Conservation (phyloP, 2,797 vertebrate genomes). For the Macropus fuliginosus region DNA sequence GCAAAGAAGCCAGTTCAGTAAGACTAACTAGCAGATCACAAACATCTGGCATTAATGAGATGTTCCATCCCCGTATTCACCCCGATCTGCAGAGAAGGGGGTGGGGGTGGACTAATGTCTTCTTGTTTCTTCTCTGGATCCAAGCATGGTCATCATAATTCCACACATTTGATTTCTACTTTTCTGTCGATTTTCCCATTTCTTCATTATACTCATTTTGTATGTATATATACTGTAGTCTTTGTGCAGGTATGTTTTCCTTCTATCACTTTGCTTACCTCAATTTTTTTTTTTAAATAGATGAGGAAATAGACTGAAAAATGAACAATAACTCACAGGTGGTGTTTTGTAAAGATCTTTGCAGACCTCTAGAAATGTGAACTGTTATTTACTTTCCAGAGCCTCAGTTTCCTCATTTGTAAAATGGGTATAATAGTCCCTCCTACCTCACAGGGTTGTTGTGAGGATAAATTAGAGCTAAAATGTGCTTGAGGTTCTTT, state of each 20-base stretch:
- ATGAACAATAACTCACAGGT: neutral
- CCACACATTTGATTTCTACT: neutral
- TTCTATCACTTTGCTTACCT: neutral
- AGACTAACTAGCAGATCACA: neutral
- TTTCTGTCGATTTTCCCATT: neutral
- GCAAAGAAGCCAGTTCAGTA: neutral
- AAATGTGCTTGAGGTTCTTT: no score
- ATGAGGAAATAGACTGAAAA: neutral
- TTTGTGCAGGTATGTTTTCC: neutral
- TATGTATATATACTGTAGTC: neutral
- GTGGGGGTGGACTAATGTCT: neutral
- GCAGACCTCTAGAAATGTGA: no score
- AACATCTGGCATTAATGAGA: neutral
- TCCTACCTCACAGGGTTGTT: no score
- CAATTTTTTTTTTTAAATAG: neutral
- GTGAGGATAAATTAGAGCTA: no score
- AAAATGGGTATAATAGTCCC: no score
- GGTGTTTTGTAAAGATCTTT: neutral
- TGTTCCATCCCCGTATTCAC: neutral
- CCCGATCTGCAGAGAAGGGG: neutral
- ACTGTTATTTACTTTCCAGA: no score
- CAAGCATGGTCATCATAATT: neutral
- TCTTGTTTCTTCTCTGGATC: neutral
- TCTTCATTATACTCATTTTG: neutral
- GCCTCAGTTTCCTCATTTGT: no score